Base-by-base conservation (phyloP, 2,797 vertebrate species). In the Mus minutoides region DNA sequence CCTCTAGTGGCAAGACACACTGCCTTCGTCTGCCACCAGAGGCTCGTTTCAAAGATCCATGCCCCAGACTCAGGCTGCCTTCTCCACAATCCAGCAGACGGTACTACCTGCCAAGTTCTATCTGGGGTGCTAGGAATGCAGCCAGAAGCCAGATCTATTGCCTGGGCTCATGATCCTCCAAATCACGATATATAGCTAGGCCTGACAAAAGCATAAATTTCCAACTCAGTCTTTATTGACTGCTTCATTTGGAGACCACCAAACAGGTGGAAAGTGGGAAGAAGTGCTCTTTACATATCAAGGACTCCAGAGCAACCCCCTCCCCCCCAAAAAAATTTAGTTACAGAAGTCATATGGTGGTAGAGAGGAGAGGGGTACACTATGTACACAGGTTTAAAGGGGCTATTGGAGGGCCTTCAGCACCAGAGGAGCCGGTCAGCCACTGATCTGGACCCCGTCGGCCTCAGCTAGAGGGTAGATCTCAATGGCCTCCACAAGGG, bases 401-500 rank as follows among this genome's bases (percentile, higher is more conserved):
- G 95, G 90, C 56, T 9, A 7, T 0, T n/a, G 9, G 84, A 83
- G 62, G 64, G 77, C 46, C 90, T 91, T 91, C 64, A 52, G 91
- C 87, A 82, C 69, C 84, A 52, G 43, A 52, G 34, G 64, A 16
- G 71, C 10, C n/a, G 31, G n/a, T 97, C 93, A 97, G 85, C 97
- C 94, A 54, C 97, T 98, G 79, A 98, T 97, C 88, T 97, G 96
- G 78, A 95, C 98, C 2, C 89, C 97, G 13, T 98, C 98, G 0
- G 97, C 84, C 49, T 98, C 98, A 0, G 97, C 95, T 69, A 97
- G 95, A 0, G 98, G 98, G 92, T 98, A 98, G 93, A 98, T 98
- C 95, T 98, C 98, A 12, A 98, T 98, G 54, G 98, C 98, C 91
- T 98, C 98, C 67, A 98, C 98, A 19, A 98, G 94, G 5, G 98